Base-by-base conservation (phyloP, 2,888 invertebrate species). In the Cephus nigrinus region DNA sequence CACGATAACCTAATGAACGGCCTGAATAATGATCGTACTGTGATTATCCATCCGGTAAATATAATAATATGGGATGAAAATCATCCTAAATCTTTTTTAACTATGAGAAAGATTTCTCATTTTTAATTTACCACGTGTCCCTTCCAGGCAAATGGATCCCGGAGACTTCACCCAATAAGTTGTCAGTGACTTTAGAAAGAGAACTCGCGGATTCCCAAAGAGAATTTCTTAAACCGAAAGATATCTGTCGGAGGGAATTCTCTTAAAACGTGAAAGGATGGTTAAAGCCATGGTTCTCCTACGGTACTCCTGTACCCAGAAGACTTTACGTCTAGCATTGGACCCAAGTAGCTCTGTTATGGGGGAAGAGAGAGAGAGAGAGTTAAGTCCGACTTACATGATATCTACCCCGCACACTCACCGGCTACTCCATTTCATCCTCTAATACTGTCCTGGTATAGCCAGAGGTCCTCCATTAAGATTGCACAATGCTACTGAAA, bases 341-440 rank as follows among this genome's bases (percentile, higher is more conserved):
- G 33, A 76, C 31, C 74, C 73, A 55, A 68, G 71, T 75, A 40
- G 81, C 77, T 80, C 82, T 80, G 71, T 55, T 40, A 34, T 82
- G 77, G 72, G 69, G 12, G 75, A 80, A 78, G 72, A 69, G 75
- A 78, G 72, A 68, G 12, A 80, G 75, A 81, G 78, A 73, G 82
- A 86, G 86, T 88, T 90, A 90, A 90, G 88, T 88, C 88, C 88
- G 89, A 88, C 90, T 91, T 91, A 91, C 90, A 90, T 89, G 90
- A 90, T 91, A 91, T 91, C 91, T 90, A 84, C 85, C 77, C 86
- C 81, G 88, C 88, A 88, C 90, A 89, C 89, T 90, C 88, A 80
- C 85, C 84, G 82, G 84, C 82, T 83, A 87, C 86, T 88, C 87
- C 85, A 87, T 89, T 89, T 87, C 82, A 81, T 84, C 80, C 81